phyloP scores from a whole-genome alignment of 1,140 invertebrate genomes.

The Heliconius melpomene region DNA sequence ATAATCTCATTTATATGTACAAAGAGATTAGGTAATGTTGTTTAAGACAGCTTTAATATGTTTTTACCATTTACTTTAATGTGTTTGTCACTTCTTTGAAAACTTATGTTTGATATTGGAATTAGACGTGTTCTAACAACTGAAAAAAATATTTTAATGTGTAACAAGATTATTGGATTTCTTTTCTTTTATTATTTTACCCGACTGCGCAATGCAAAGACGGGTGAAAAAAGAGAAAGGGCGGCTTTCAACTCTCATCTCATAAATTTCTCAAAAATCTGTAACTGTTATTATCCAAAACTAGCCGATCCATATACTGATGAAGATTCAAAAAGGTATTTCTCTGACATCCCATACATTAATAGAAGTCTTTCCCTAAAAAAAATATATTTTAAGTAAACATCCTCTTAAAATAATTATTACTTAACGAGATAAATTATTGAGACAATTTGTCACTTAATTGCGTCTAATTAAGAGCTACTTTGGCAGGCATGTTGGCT shows the following conservation, averaged over 20 bases:
- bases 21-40: not conserved
- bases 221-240: too few relatives aligned
- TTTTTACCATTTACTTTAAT: not conserved
- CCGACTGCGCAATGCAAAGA: too few relatives aligned
- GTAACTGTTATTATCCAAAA: too few relatives aligned
- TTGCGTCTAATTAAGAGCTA: conserved; percentile 7
- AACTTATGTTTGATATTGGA: not conserved
- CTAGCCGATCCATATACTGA: too few relatives aligned
- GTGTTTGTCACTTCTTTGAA: not conserved
- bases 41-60: not conserved
- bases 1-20: not conserved
- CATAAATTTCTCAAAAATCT: too few relatives aligned
- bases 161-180: not conserved
- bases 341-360: not conserved
- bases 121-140: too few relatives aligned
- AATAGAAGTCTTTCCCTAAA: not conserved
- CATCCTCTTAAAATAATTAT: not conserved
- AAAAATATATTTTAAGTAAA: not conserved
- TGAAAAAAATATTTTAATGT: not conserved
- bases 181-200: too few relatives aligned
- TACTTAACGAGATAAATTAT: conserved; percentile 15
- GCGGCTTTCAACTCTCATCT: too few relatives aligned
- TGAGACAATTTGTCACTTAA: conserved; percentile 23
- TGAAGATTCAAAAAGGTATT: too few relatives aligned
- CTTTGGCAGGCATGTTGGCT: not conserved